A percentile compares a stretch with the other conserved stretches of the same genome.
Conservation (phyloP, 92 coral and sea anemone genomes). For the Umimayanthus kanabou region DNA sequence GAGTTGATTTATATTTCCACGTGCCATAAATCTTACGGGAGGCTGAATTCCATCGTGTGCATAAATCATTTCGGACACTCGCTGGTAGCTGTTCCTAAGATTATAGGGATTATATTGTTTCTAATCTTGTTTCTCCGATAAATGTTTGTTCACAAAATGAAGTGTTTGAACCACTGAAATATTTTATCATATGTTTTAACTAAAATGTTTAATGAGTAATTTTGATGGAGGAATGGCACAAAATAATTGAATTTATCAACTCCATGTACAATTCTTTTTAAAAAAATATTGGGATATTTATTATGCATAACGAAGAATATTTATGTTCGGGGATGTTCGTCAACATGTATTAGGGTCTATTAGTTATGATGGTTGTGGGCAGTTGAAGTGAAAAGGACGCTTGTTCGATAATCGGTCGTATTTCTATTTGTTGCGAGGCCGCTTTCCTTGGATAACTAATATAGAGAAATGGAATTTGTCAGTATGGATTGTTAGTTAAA, state of each 20-base stretch:
- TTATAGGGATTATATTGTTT: conserved; percentile 25
- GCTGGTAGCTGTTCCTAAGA: neutral
- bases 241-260: neutral
- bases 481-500: conserved; percentile 1
- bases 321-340: too few relatives aligned
- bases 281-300: neutral
- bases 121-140: neutral
- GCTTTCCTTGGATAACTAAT: neutral
- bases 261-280: neutral
- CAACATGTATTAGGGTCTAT: too few relatives aligned
- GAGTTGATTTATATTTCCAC: neutral
- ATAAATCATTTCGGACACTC: neutral
- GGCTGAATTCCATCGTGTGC: neutral
- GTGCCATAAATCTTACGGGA: conserved; percentile 10
- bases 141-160: neutral
- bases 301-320: neutral
- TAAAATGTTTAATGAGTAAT: too few relatives aligned
- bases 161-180: neutral
- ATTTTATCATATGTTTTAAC: neutral
- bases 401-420: neutral
- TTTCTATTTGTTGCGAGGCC: neutral
- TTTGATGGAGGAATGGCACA: neutral
- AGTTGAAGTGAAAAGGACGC: neutral
- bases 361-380: neutral
- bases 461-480: neutral